Percentiles rank a stretch among this genome's conserved stretches.
These are phyloP conservation scores for Semicossyphus pulcher DNA, from an alignment of 2,113 vertebrate genomes.

Conservation along the genomic window DNA sequence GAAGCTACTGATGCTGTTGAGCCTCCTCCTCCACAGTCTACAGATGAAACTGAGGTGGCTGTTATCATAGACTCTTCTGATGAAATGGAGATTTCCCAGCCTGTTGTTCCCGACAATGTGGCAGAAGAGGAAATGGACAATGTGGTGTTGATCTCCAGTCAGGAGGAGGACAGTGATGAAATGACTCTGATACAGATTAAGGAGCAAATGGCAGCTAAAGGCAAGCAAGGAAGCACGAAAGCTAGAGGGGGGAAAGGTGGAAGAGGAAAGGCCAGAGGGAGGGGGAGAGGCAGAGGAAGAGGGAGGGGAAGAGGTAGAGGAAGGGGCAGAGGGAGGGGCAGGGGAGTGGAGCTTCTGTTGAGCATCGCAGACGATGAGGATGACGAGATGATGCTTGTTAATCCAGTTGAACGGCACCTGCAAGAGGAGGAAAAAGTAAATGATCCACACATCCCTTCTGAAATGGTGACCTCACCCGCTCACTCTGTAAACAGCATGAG, in stretches of 20 bases:
- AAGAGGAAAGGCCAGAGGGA: conserved; percentile 66
- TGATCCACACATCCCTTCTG: not conserved
- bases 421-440: conserved; percentile 66
- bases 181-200: conserved; percentile 84
- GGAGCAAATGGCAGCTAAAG: conserved; percentile 67
- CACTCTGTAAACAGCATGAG: conserved; percentile 65
- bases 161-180: conserved; percentile 85
- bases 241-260: conserved; percentile 32
- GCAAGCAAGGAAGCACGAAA: conserved; percentile 60
- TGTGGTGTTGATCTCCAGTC: conserved; percentile 70
- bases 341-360: conserved; percentile 68
- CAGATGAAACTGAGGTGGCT: conserved; percentile 35
- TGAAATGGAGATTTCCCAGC: conserved; percentile 18
- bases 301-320: conserved; percentile 60
- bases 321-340: conserved; percentile 63
- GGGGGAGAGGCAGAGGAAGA: conserved; percentile 54
- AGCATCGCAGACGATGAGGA: conserved; percentile 44
- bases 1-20: conserved; percentile 18
- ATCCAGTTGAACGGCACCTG: conserved; percentile 46
- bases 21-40: not conserved
- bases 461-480: conserved; percentile 55
- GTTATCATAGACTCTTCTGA: conserved; percentile 24
- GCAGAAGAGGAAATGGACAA: conserved; percentile 21
- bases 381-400: conserved; percentile 65
- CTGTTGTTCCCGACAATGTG: conserved; percentile 2